Conservation (phyloP, 2,113 vertebrate genomes). For the Rostratula benghalensis region DNA sequence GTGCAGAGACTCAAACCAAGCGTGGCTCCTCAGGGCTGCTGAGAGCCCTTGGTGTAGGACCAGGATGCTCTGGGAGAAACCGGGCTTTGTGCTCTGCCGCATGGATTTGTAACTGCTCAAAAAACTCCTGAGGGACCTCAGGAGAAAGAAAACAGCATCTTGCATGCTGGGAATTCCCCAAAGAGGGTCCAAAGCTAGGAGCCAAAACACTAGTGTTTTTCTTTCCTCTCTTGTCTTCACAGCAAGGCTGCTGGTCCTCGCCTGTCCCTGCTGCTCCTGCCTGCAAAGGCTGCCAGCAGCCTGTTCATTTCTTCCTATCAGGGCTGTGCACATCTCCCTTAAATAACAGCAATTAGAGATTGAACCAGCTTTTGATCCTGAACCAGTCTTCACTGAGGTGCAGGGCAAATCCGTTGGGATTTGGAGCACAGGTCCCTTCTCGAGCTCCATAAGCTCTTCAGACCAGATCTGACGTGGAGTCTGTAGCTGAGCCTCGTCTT, state of each 20-base stretch:
- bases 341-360: background rate
- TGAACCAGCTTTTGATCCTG: background rate
- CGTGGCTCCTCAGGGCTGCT: background rate
- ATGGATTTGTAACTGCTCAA: background rate
- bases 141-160: background rate
- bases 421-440: accelerated
- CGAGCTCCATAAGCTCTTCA: background rate
- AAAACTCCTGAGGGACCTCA: background rate
- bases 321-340: background rate
- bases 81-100: background rate
- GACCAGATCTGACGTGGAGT: background rate
- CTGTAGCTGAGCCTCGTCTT: background rate
- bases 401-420: background rate
- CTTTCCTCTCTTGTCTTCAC: background rate
- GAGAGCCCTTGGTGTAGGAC: background rate
- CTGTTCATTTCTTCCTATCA: background rate
- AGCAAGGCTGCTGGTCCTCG: background rate
- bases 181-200: background rate
- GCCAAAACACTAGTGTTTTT: background rate
- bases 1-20: accelerated
- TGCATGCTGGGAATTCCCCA: background rate
- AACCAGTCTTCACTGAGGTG: background rate
- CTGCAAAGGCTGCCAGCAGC: background rate
- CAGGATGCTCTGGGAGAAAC: background rate
- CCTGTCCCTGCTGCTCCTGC: background rate